Evolutionary conservation across 2,113 vertebrate species (phyloP).

Genomic region (Strigops habroptila): DNA sequence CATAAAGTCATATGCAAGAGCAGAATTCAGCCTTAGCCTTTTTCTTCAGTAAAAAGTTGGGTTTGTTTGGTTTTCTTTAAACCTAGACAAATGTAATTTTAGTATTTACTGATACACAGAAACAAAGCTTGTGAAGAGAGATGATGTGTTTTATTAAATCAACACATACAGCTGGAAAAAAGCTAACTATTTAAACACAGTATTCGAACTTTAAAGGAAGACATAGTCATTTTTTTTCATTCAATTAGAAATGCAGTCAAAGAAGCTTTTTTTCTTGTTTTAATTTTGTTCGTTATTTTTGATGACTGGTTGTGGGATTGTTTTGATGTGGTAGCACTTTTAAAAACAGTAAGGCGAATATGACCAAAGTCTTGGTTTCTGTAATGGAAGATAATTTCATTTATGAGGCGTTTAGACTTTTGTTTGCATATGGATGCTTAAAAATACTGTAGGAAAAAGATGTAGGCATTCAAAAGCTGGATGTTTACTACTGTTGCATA

Average conservation of each 20-base stretch:
- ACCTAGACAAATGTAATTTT: background rate
- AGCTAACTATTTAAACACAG: background rate
- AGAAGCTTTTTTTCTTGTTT: background rate
- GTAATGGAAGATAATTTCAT: background rate
- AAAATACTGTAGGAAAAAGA: background rate
- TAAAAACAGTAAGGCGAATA: background rate
- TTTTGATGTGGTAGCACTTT: background rate
- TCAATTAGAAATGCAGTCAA: background rate
- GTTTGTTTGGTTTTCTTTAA: background rate
- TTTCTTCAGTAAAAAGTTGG: background rate
- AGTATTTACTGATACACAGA: background rate
- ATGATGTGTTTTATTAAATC: background rate
- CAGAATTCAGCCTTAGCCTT: background rate
- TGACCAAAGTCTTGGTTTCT: background rate
- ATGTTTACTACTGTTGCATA: background rate
- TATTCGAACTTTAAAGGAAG: background rate
- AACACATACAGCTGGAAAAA: background rate
- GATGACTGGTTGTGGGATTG: background rate
- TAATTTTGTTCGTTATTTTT: background rate
- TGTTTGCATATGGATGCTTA: background rate
- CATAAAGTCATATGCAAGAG: background rate
- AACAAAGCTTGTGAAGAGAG: background rate
- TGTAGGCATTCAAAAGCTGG: background rate
- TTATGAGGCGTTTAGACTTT: background rate
- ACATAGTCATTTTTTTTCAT: background rate